phyloP scores from a whole-genome alignment of 2,888 invertebrate species.

The Callyntrura guangdongensis region DNA sequence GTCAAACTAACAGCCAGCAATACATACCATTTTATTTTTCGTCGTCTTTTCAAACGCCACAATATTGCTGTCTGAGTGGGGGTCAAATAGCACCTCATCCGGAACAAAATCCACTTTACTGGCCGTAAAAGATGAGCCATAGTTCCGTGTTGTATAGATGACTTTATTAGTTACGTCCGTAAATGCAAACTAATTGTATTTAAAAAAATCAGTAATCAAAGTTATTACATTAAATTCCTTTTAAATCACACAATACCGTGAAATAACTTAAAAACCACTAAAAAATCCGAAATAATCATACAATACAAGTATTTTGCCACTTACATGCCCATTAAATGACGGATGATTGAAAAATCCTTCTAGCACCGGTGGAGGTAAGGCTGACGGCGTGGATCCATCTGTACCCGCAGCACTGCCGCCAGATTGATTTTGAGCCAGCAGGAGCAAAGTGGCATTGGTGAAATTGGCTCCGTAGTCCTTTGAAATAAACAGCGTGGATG shows the following conservation, averaged over 20 bases:
- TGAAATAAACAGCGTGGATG: conserved; percentile 94
- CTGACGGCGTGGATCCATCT: conserved; percentile 86
- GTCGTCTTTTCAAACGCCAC: conserved; percentile 92
- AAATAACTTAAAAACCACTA: not conserved
- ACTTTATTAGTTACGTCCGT: conserved; percentile 92
- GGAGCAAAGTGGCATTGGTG: conserved; percentile 89
- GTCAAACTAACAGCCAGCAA: too few species aligned
- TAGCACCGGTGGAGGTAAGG: conserved; percentile 89
- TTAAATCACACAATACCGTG: too few species aligned
- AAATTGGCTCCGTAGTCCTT: conserved; percentile 95
- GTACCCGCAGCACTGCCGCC: conserved; percentile 88
- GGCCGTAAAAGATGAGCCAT: conserved; percentile 90
- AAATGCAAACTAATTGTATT: conserved; percentile 92
- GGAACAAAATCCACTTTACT: conserved; percentile 91
- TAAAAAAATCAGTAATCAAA: conserved; percentile 45
- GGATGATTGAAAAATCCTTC: conserved; percentile 95
- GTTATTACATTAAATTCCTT: too few species aligned
- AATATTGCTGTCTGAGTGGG: conserved; percentile 90
- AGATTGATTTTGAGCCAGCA: not conserved
- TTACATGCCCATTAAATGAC: conserved; percentile 92
- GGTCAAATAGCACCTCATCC: conserved; percentile 92
- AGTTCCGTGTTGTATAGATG: conserved; percentile 92
- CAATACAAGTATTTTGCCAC: conserved; percentile 86
- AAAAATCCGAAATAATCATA: too few species aligned
- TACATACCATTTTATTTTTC: conserved; percentile 88